Conservation (phyloP, 1,140 invertebrate species). For the Heterodera carotae region DNA sequence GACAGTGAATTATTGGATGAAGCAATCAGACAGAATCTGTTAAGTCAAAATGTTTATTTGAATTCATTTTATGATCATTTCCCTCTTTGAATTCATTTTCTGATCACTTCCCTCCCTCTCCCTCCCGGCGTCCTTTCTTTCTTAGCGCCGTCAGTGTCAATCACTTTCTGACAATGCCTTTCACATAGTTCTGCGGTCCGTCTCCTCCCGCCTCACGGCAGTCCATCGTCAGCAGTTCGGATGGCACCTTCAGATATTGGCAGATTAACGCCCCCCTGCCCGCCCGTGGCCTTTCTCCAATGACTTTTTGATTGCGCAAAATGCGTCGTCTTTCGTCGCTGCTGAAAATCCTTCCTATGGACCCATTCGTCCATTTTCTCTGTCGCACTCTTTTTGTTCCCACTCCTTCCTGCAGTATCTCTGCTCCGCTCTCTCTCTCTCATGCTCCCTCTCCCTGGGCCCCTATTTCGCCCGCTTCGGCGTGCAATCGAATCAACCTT, state of each 20-base stretch:
- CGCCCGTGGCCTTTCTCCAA: neutral
- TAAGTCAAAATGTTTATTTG: neutral
- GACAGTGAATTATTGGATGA: neutral
- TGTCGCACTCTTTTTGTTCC: neutral
- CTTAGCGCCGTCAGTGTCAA: too few relatives aligned
- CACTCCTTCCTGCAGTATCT: neutral
- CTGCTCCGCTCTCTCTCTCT: neutral
- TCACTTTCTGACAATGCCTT: neutral
- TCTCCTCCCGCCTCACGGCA: neutral
- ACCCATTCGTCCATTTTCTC: neutral
- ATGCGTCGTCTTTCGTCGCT: neutral
- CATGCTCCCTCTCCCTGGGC: neutral
- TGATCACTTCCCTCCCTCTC: too few relatives aligned
- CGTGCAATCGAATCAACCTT: neutral
- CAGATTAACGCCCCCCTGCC: too few relatives aligned
- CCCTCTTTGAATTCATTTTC: too few relatives aligned
- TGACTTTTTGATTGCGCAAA: neutral
- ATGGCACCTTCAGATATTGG: conserved; percentile 3
- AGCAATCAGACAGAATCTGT: neutral
- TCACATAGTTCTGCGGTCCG: neutral
- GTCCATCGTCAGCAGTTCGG: neutral
- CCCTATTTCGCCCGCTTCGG: neutral
- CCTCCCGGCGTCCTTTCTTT: too few relatives aligned
- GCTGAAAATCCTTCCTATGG: neutral
- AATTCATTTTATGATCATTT: too few relatives aligned